phyloP scores from a whole-genome alignment of 2,113 vertebrate species.

The Puntigrus tetrazona region DNA sequence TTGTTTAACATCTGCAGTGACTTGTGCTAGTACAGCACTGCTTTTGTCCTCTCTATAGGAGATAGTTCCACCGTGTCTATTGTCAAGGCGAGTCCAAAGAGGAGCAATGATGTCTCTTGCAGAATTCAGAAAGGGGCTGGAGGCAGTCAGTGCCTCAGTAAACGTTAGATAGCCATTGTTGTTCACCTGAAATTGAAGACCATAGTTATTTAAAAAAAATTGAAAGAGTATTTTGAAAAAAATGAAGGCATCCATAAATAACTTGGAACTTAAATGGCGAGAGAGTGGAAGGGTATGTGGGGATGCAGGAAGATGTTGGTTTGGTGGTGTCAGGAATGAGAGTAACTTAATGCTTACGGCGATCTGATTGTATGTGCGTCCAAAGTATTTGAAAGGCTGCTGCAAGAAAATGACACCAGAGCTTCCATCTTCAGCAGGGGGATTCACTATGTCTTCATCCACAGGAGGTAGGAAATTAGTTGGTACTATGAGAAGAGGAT shows the following conservation, averaged over 20 bases:
- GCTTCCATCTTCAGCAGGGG: neutral
- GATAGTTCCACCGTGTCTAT: neutral
- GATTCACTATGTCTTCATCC: neutral
- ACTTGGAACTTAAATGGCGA: neutral
- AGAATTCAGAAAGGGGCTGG: neutral
- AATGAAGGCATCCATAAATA: fast-evolving
- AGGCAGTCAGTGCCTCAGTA: neutral
- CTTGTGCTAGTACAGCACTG: neutral
- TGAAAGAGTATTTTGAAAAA: neutral
- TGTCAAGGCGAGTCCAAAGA: neutral
- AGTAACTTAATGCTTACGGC: neutral
- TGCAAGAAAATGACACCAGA: neutral
- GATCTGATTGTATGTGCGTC: neutral
- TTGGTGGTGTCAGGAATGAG: no score
- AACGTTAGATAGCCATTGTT: neutral
- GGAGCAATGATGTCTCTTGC: neutral
- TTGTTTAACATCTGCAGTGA: neutral
- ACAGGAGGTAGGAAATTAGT: neutral
- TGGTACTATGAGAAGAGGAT: neutral
- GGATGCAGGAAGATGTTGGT: no score
- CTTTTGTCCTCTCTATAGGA: neutral
- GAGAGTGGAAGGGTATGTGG: no score
- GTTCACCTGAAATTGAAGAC: neutral
- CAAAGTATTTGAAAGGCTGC: neutral
- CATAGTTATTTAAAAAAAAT: neutral